Base-by-base conservation (phyloP, 2,888 invertebrate genomes). In the Acronicta leporina region DNA sequence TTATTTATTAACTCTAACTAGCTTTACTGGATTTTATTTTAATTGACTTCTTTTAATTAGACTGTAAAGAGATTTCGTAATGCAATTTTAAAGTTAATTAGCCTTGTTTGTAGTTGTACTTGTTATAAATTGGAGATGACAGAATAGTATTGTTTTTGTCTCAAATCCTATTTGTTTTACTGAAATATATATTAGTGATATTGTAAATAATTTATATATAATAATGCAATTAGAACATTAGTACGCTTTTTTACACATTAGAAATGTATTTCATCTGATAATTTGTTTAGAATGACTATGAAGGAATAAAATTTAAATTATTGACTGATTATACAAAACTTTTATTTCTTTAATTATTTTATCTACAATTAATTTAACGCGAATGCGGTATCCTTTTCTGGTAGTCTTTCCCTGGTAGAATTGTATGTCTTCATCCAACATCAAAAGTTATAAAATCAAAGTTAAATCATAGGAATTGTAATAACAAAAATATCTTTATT, bases 281-380 rank as follows among this genome's bases (percentile, higher is more conserved):
- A 81, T 77, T 84, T 84, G 83, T 88, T 89, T 89, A 88, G 84
- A 84, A 74, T 74, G 81, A 82, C 81, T 83, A 83, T 80, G 81
- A 72, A 86, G 68, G 73, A 57, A 83, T 87, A 84, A 86, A 87
- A 87, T 80, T 86, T 90, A 92, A 91, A 90, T 91, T 92, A 92
- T 91, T 91, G 90, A 90, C 87, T 84, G 87, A 87, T 79, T 80
- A 71, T 48, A 60, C 43, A 49, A 62, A 64, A 47, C 73, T 78
- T 80, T 80, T 72, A 74, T 77, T 66, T 60, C 2, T 33, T 33
- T 33, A 11, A 11, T 33, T 9, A 30, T 30, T 30, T 9, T 30
- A 20, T 4, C 20, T 20, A 20, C 20, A 20, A 20, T 20, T 30
- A 30, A 30, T 33, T 33, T 3, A 2, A 2, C 11, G 10, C 1